phyloP scores from a whole-genome alignment of 2,113 vertebrate genomes.

The Callospermophilus lateralis region DNA sequence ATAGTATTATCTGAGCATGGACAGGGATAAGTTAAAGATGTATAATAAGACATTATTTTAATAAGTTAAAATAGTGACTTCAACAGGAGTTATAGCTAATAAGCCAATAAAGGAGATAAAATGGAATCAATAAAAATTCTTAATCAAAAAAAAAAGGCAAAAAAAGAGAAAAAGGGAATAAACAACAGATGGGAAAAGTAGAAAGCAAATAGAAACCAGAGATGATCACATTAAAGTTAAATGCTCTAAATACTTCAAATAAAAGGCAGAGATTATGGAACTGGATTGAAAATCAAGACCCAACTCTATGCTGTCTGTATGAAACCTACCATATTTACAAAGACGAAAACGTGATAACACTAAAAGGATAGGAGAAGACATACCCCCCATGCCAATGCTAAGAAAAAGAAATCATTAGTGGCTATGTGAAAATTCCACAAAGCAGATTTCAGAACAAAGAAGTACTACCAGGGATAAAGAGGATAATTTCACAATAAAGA shows the following conservation, averaged over 20 bases:
- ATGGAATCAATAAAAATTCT: background rate
- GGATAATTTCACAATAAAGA: background rate
- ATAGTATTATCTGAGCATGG: background rate
- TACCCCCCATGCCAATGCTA: background rate
- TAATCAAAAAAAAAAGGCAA: background rate
- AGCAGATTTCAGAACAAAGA: constrained; percentile 36
- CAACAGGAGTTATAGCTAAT: background rate
- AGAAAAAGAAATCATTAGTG: background rate
- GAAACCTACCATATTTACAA: background rate
- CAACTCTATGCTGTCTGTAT: background rate
- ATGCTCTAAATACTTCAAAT: constrained; percentile 45
- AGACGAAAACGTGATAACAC: background rate
- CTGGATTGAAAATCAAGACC: constrained; percentile 22
- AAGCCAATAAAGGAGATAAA: background rate
- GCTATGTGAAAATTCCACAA: background rate
- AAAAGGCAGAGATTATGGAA: constrained; percentile 32
- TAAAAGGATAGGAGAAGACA: background rate
- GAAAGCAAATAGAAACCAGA: constrained; percentile 37
- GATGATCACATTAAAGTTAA: constrained; percentile 35
- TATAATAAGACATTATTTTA: background rate
- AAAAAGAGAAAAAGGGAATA: background rate
- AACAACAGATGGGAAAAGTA: background rate
- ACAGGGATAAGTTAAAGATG: background rate
- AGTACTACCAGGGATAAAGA: background rate
- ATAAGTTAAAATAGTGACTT: background rate